Base-by-base conservation (phyloP, 1,140 invertebrate genomes). In the Forficula auricularia region DNA sequence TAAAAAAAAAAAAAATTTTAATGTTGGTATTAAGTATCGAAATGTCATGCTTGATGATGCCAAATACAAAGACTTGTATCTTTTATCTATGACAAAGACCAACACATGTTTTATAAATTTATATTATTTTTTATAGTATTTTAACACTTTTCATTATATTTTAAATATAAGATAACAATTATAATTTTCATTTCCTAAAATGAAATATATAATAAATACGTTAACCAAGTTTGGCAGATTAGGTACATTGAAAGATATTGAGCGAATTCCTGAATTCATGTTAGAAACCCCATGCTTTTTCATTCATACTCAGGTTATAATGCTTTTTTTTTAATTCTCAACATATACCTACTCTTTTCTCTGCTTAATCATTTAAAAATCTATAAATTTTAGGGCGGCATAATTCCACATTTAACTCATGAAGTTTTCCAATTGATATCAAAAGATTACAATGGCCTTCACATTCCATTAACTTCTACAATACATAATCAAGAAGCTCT, bases 331-430 rank as follows among this genome's bases (percentile, higher is more conserved):
- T 10, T 10, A 8, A 38, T n/a, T 32, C 9, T 9, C 31, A 9
- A 32, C 31, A n/a, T n/a, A n/a, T n/a, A n/a, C 31, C 31, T n/a
- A 32, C 9, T n/a, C 9, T 9, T 9, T 32, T 32, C 1, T n/a
- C 47, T 32, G 37, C 22, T 36, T 36, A 35, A 34, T 19, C 12
- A 12, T 44, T 15, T 43, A 15, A 34, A n/a, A 39, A 41, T 42
- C 43, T 30, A 40, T 50, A 47, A 48, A 37, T 39, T 52, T 55
- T 32, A 77, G 70, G 61, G 63, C 42, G 75, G 73, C 8, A 68
- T 70, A 49, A 61, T 77, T 42, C 76, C 76, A 1, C 72, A 77
- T 55, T 57, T 79, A 8, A 73, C 69, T 1, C 66, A 67, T 41
- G 75, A 78, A 59, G 70, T 77, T 0, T 66, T 77, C n/a, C 64